A percentile compares a stretch with the other conserved stretches of the same genome.
phyloP scores from a whole-genome alignment of 2,888 invertebrate species.

The Linnaemya vulpina region DNA sequence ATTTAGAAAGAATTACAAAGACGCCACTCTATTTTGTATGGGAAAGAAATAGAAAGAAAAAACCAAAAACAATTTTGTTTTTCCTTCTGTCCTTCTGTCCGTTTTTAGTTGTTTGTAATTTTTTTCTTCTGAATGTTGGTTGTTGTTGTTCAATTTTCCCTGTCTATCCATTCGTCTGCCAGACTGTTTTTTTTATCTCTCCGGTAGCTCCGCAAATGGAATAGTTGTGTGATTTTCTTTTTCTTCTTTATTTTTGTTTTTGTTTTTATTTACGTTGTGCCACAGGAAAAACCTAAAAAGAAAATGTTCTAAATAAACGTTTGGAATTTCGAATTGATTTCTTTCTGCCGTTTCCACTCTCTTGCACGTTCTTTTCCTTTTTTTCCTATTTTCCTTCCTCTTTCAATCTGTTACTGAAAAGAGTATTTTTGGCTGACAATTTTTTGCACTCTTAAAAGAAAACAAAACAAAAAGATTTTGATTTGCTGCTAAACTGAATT shows the following conservation, averaged over 20 bases:
- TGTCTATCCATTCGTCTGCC: slow-evolving; percentile 50
- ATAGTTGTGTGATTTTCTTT: slow-evolving; percentile 33
- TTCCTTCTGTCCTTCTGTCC: slow-evolving; percentile 37
- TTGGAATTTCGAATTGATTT: slow-evolving; percentile 65
- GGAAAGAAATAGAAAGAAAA: not conserved
- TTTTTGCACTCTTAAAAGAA: not conserved
- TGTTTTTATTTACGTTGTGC: not conserved
- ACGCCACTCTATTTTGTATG: slow-evolving; percentile 62
- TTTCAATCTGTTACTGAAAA: not conserved
- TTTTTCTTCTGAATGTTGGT: slow-evolving; percentile 35
- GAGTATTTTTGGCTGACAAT: slow-evolving; percentile 15
- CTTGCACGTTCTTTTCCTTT: slow-evolving; percentile 12
- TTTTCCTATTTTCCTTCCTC: not conserved
- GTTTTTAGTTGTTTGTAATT: slow-evolving; percentile 28
- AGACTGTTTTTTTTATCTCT: slow-evolving; percentile 33
- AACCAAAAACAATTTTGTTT: not conserved
- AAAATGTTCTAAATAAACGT: slow-evolving; percentile 46
- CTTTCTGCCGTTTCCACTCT: slow-evolving; percentile 20
- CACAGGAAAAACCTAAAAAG: slow-evolving; percentile 47
- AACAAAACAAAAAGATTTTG: not conserved
- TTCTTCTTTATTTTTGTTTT: not conserved
- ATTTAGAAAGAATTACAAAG: slow-evolving; percentile 51
- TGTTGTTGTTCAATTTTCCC: slow-evolving; percentile 47
- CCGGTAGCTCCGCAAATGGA: slow-evolving; percentile 31
- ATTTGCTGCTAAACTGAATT: slow-evolving; percentile 12